Base-by-base conservation (phyloP, 1,140 invertebrate genomes). In the Schlechtendalia chinensis region DNA sequence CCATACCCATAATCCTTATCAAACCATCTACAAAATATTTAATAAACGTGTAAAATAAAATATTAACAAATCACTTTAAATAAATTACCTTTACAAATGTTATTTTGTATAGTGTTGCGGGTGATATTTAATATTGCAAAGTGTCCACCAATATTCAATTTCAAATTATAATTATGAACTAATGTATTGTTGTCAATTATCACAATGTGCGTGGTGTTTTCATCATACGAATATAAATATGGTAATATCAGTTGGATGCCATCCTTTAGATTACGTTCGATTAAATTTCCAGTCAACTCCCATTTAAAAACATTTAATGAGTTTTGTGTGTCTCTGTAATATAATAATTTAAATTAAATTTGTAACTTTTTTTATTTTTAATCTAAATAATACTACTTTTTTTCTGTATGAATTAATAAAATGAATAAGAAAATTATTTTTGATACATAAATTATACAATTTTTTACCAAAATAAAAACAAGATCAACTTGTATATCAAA, bases 291-390 rank as follows among this genome's bases (percentile, higher is more conserved):
- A 87, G 94, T 92, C 47, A 98, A 85, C 32, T 94, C 89, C 90
- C 97, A 98, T 84, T 98, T 95, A 86, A 95, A 98, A 0, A 98
- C 87, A 88, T 98, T 98, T 84, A 97, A 97, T 0, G 95, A 96
- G 81, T 93, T 91, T 81, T 94, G 90, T 83, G 97, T 89, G 85
- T 98, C 95, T 83, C 94, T 91, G 83, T n/a, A 83, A 83, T 80
- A 65, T 27, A 81, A 72, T 54, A 54, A 12, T 72, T n/a, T 39
- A 45, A 65, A 65, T 65, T 39, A 65, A 67, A 24, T 77, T 54
- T 5, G 53, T 27, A 50, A 24, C 10, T 61, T 16, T 17, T 61
- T 19, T 8, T 19, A 39, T 8, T 4, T 39, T 39, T 39, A 39
- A 39, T n/a, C 32, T 39, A 39, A 39, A 39, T 39, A 39, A 39